Percentiles rank a stretch among this genome's conserved stretches.
These are phyloP conservation scores for Dendronephthya gigantea DNA, from an alignment of 64 coral and sea anemone species.

Conservation along the genomic window DNA sequence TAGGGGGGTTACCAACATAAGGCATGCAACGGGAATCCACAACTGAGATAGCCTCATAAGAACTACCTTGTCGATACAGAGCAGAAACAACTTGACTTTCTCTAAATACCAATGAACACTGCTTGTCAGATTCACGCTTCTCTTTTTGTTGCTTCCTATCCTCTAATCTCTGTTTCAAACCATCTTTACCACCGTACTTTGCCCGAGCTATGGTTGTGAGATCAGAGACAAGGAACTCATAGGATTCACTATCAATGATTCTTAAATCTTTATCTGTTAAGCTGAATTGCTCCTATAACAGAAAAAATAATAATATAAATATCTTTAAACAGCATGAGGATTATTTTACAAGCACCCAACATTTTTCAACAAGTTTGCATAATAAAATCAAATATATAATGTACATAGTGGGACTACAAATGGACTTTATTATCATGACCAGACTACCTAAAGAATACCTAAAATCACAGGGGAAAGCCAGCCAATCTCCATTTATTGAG, in stretches of 20 bases:
- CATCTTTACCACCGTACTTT: constrained; percentile 77
- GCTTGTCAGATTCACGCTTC: constrained; percentile 85
- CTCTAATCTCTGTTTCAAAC: constrained; percentile 61
- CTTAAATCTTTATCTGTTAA: constrained; percentile 87
- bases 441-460: no score
- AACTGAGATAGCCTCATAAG: constrained; percentile 68
- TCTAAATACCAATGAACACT: constrained; percentile 66
- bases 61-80: constrained; percentile 57
- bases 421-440: no score
- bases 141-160: constrained; percentile 63
- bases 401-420: no score
- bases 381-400: no score
- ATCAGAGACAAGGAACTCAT: constrained; percentile 88
- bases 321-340: no score
- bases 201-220: constrained; percentile 76
- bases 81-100: constrained; percentile 74
- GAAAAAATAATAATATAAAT: background rate
- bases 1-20: constrained; percentile 78
- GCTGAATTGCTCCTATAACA: constrained; percentile 88
- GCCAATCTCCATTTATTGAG: no score
- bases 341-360: background rate
- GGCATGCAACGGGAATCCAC: constrained; percentile 97
- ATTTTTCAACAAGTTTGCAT: no score
- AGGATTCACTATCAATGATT: constrained; percentile 75
- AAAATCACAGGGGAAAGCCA: no score